Conservation (phyloP, 2,888 invertebrate species). For the Drosophila neonasuta region DNA sequence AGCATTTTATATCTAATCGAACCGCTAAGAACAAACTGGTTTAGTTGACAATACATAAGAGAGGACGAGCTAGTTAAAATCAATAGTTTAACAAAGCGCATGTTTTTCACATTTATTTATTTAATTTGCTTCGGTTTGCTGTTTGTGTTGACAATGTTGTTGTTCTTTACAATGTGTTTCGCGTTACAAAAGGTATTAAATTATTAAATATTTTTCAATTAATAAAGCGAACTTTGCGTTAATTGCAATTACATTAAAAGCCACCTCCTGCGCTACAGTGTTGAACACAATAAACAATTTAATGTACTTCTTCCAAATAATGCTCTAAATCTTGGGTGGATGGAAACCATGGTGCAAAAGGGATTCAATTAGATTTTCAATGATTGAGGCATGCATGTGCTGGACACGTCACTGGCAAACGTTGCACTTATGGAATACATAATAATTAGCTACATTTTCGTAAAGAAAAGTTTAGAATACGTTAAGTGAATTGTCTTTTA, state of each 20-base stretch:
- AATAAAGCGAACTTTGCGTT: constrained; percentile 34
- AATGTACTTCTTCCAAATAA: constrained; percentile 15
- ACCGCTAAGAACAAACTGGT: not conserved
- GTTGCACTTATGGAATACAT: constrained; percentile 60
- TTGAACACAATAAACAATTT: constrained; percentile 32
- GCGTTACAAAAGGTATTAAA: constrained; percentile 50
- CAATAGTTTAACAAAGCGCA: constrained; percentile 4
- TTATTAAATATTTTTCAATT: constrained; percentile 33
- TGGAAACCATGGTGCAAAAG: constrained; percentile 20
- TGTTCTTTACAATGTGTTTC: constrained; percentile 28
- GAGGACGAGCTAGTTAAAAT: not conserved
- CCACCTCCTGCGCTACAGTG: constrained; percentile 54
- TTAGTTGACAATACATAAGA: not conserved
- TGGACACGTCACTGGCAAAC: constrained; percentile 46
- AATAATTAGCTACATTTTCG: constrained; percentile 60
- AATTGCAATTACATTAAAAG: constrained; percentile 61
- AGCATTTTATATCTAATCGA: too few species aligned
- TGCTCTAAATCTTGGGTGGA: constrained; percentile 2
- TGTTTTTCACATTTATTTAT: constrained; percentile 46
- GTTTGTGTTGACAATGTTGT: not conserved
- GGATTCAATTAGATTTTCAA: constrained; percentile 1
- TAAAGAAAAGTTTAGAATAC: constrained; percentile 43
- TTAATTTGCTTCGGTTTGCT: constrained; percentile 32
- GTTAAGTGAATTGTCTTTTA: constrained; percentile 40
- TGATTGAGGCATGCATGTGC: constrained; percentile 13